Evolutionary conservation across 2,113 vertebrate genomes (phyloP), one percentile per base, ranked within the genome.

Genomic region (Lamprologus callipterus): DNA sequence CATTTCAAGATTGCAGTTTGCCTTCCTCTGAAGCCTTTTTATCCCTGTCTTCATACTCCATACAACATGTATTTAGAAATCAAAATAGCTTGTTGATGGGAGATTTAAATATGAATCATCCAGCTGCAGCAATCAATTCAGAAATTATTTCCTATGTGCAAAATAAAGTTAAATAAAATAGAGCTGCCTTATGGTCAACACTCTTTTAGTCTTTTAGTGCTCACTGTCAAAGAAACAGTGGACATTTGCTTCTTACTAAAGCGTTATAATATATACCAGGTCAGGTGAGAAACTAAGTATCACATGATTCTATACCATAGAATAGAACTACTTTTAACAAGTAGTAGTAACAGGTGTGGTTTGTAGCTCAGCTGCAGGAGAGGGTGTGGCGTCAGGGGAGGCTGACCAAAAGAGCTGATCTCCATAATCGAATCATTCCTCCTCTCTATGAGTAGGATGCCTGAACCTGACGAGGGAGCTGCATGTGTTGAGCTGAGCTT

Each of bases 81-180:
- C 49, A 53, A 21, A 78, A 21, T 12, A 57, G 1, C 73, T 23
- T 78, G 73, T 70, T 84, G 28, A 86, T 81, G 79, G 28, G 68
- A 68, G 53, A 73, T 83, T 85, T 12, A 83, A 81, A 82, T 54
- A 73, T 85, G 51, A 90, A 85, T 90, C 57, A 37, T 40, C 9
- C 31, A 87, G 63, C 26, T 47, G 54, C 21, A 81, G 31, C 0
- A 87, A 70, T 79, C 19, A 57, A 60, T 53, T 68, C 19, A 45
- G 57, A 51, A 11, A 82, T 84, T 40, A 68, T 82, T 13, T 53
- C 23, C 2, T 42, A 3, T 14, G 31, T 85, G 42, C 45, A 85
- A 87, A 60, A 53, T 37, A 78, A 81, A 85, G 17, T 63, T 23
- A 55, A 60, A 81, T 9, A 1, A 47, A 53, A 31, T 28, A 28